Evolutionary conservation across 2,113 vertebrate genomes (phyloP).

Genomic region (Bubalus kerabau): DNA sequence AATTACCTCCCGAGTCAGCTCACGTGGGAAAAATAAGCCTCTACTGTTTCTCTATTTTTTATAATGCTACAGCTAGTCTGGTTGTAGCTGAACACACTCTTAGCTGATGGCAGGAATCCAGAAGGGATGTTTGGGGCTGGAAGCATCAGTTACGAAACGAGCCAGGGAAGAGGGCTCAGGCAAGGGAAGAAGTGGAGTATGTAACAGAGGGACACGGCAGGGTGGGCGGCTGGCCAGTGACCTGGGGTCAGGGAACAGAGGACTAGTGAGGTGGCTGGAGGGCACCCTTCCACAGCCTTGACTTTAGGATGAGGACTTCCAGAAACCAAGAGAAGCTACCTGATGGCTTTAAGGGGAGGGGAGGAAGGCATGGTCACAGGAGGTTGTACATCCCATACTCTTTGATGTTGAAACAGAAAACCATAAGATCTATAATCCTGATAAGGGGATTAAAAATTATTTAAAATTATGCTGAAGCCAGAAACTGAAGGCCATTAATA

Average conservation of each 20-base stretch:
- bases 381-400: neutral
- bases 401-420: neutral
- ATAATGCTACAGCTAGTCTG: neutral
- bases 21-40: neutral
- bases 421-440: neutral
- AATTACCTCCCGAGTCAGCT: neutral
- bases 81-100: neutral
- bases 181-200: neutral
- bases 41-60: neutral
- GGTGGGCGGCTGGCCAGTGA: too few relatives aligned
- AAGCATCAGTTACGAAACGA: neutral
- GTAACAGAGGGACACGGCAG: neutral
- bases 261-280: fast-evolving
- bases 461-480: neutral
- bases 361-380: neutral
- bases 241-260: neutral
- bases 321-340: neutral
- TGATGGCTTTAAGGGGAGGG: neutral
- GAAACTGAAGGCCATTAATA: neutral
- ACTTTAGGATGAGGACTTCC: neutral
- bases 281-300: neutral
- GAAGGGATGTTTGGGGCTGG: neutral
- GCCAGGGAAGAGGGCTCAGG: neutral
- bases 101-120: neutral
- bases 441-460: neutral